These are phyloP conservation scores for Thamnophis sirtalis DNA, from an alignment of 2,113 vertebrate genomes.

Conservation along the genomic window DNA sequence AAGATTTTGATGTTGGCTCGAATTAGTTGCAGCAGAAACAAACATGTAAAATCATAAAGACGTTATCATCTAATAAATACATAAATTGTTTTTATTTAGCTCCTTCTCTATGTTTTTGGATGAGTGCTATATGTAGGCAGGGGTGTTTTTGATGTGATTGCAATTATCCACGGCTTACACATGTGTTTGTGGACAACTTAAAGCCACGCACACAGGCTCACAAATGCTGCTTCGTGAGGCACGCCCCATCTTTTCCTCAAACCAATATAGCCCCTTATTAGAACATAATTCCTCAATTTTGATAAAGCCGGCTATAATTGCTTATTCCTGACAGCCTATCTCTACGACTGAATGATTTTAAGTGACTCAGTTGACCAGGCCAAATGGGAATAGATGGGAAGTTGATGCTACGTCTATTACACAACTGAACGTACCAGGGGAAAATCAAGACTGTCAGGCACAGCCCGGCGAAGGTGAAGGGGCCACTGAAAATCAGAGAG, in stretches of 20 bases:
- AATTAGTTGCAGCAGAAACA: conserved; percentile 37
- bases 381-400: conserved; percentile 65
- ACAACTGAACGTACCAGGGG: conserved; percentile 52
- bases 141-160: not conserved
- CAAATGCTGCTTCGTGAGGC: not conserved
- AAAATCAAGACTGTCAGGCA: conserved; percentile 67
- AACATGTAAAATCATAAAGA: not conserved
- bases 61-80: not conserved
- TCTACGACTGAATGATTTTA: conserved; percentile 56
- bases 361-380: conserved; percentile 66
- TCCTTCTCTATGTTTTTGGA: not conserved
- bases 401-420: conserved; percentile 63
- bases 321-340: conserved; percentile 30
- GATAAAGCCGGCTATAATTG: conserved; percentile 21
- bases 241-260: not conserved
- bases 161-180: not conserved
- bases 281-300: conserved; percentile 3
- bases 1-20: conserved; percentile 41
- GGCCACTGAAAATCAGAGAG: conserved; percentile 91
- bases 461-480: conserved; percentile 75
- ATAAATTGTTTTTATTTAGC: not conserved
- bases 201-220: not conserved
- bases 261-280: not conserved
- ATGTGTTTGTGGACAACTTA: not conserved
- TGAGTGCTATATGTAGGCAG: not conserved